Percentiles rank a stretch among this genome's conserved stretches.
These are phyloP conservation scores for Idaea dimidiata DNA, from an alignment of 2,888 invertebrate genomes.

Conservation along the genomic window DNA sequence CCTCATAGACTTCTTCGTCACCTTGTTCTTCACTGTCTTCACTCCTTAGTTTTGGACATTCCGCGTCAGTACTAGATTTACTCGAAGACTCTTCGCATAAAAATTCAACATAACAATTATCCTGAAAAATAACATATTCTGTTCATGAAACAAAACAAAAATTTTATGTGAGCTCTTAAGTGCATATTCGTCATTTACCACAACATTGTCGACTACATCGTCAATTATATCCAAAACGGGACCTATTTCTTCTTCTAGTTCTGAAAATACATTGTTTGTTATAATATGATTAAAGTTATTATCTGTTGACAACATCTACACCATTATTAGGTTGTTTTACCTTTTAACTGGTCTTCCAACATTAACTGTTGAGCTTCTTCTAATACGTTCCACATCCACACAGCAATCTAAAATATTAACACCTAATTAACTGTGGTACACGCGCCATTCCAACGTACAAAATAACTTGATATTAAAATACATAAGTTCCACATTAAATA, in stretches of 20 bases:
- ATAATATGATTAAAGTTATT: slow-evolving; percentile 11
- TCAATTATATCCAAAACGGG: slow-evolving; percentile 63
- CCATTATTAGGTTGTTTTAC: slow-evolving; percentile 35
- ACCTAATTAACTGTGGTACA: neutral
- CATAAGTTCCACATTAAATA: neutral
- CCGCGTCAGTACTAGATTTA: slow-evolving; percentile 4
- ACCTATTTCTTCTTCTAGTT: slow-evolving; percentile 65
- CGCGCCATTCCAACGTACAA: too few species aligned
- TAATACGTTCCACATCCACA: slow-evolving; percentile 60
- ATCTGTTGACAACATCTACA: slow-evolving; percentile 13
- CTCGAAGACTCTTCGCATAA: neutral
- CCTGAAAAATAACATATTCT: slow-evolving; percentile 26
- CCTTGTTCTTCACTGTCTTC: too few species aligned
- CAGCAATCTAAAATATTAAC: slow-evolving; percentile 44
- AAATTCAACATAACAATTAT: slow-evolving; percentile 23
- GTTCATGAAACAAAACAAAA: neutral
- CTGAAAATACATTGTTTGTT: slow-evolving; percentile 35
- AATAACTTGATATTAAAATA: too few species aligned
- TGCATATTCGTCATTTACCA: slow-evolving; percentile 40
- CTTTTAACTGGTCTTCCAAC: slow-evolving; percentile 57
- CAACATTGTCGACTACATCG: slow-evolving; percentile 47
- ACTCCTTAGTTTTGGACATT: too few species aligned
- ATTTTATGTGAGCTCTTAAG: neutral
- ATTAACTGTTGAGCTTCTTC: slow-evolving; percentile 49
- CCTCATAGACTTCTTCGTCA: too few species aligned